Percentiles rank a stretch among this genome's conserved stretches.
Evolutionary conservation across 2,113 vertebrate genomes (phyloP).

Genomic region (Rattus rattus): DNA sequence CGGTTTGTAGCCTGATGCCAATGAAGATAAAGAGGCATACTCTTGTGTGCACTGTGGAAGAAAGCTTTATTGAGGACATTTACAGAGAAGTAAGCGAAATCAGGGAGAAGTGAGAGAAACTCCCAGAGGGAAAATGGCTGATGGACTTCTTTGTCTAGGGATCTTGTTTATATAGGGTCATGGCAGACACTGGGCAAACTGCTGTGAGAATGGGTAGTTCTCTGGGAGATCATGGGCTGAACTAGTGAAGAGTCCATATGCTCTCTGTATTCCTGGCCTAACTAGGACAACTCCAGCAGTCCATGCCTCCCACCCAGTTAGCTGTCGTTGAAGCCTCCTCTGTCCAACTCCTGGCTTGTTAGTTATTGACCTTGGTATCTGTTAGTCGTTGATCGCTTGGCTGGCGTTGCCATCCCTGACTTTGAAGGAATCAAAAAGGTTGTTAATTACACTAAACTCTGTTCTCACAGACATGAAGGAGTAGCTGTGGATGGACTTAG

Average conservation of each 20-base stretch:
- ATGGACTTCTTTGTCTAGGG: background rate
- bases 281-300: background rate
- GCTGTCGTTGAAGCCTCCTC: background rate
- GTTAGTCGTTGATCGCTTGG: background rate
- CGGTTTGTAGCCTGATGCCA: background rate
- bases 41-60: background rate
- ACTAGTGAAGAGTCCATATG: background rate
- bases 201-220: too few relatives aligned
- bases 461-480: background rate
- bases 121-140: background rate
- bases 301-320: background rate
- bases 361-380: background rate
- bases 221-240: background rate
- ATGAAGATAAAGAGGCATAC: background rate
- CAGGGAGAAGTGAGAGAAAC: background rate
- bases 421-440: background rate
- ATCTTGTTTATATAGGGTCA: too few relatives aligned
- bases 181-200: background rate
- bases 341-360: background rate
- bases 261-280: background rate
- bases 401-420: background rate
- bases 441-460: background rate
- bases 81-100: background rate
- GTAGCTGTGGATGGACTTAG: background rate
- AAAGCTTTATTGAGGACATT: background rate